A percentile compares a stretch with the other conserved stretches of the same genome.
phyloP scores from a whole-genome alignment of 2,888 invertebrate species.

The Erpobdella octoculata region DNA sequence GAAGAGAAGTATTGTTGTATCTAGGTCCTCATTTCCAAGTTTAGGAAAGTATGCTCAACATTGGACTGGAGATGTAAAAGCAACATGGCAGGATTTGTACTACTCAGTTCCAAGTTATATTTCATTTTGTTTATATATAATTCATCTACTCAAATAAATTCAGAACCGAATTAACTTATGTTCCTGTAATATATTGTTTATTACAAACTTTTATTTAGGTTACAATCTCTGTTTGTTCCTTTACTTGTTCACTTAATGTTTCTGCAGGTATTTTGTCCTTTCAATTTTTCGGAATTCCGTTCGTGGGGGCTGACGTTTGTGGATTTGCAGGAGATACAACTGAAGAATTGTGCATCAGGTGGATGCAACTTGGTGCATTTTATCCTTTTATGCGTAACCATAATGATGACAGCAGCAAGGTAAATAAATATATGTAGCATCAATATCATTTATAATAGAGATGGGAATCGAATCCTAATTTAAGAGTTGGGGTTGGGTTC shows the following conservation, averaged over 20 bases:
- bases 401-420: slow-evolving; percentile 39
- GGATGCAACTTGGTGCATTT: slow-evolving; percentile 51
- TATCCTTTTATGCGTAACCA: slow-evolving; percentile 52
- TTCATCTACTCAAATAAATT: too few species aligned
- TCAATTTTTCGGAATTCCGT: slow-evolving; percentile 49
- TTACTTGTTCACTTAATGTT: too few species aligned
- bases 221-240: too few species aligned
- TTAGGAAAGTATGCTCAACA: slow-evolving; percentile 45
- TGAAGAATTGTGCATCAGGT: slow-evolving; percentile 47
- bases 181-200: too few species aligned
- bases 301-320: slow-evolving; percentile 51
- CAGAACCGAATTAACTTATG: too few species aligned
- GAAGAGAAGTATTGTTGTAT: slow-evolving; percentile 44
- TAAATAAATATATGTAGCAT: too few species aligned
- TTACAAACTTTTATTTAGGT: too few species aligned
- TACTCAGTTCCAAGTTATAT: slow-evolving; percentile 56
- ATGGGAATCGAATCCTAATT: too few species aligned
- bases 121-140: too few species aligned
- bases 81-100: slow-evolving; percentile 58
- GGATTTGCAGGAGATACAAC: slow-evolving; percentile 46
- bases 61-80: slow-evolving; percentile 49
- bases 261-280: slow-evolving; percentile 63
- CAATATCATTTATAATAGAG: too few species aligned
- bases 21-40: slow-evolving; percentile 45
- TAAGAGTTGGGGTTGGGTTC: too few species aligned